Evolutionary conservation across 2,888 invertebrate species (phyloP).

Genomic region (Cistogaster globosa): DNA sequence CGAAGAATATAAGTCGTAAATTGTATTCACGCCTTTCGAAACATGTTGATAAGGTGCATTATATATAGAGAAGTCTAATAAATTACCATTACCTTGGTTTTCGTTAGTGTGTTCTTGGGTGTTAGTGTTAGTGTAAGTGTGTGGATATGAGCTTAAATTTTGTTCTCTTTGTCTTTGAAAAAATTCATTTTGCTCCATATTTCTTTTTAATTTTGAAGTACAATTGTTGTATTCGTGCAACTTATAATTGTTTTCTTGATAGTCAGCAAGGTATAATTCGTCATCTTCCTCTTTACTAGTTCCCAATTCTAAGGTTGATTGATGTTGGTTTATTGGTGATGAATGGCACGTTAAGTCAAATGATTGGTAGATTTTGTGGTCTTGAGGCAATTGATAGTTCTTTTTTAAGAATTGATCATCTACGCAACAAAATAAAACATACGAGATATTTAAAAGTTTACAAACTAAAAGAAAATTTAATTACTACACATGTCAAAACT

Average conservation of each 20-base stretch:
- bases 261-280: neutral
- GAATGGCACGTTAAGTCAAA: slow-evolving; percentile 41
- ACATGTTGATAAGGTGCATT: slow-evolving; percentile 12
- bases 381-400: slow-evolving; percentile 39
- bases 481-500: neutral
- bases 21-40: slow-evolving; percentile 8
- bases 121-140: slow-evolving; percentile 27
- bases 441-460: neutral
- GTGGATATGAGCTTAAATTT: slow-evolving; percentile 34
- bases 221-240: neutral
- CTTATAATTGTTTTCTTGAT: slow-evolving; percentile 28
- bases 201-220: slow-evolving; percentile 49
- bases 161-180: slow-evolving; percentile 66
- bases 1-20: slow-evolving; percentile 1
- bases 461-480: neutral
- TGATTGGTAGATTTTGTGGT: slow-evolving; percentile 28
- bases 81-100: slow-evolving; percentile 50
- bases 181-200: slow-evolving; percentile 58
- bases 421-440: slow-evolving; percentile 52
- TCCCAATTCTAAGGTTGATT: slow-evolving; percentile 43
- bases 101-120: slow-evolving; percentile 22
- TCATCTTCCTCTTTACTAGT: slow-evolving; percentile 56
- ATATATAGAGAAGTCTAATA: slow-evolving; percentile 5
- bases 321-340: slow-evolving; percentile 44
- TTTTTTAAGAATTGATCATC: slow-evolving; percentile 43